Percentiles rank a stretch among this genome's conserved stretches.
Conservation (phyloP, 2,797 vertebrate species). For the Balearica regulorum region DNA sequence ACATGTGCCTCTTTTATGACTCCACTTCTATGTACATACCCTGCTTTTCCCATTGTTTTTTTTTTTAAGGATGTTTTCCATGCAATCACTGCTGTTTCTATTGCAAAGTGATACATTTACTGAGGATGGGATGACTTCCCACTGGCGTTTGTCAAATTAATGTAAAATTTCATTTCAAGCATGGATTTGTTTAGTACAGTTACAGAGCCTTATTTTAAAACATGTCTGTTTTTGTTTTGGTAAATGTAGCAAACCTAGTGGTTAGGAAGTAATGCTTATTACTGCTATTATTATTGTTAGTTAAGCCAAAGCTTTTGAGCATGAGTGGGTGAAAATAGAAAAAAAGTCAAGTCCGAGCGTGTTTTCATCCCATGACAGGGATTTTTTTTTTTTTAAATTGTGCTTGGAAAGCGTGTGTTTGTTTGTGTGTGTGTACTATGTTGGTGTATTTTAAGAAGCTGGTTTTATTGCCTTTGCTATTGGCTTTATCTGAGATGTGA, state of each 20-base stretch:
- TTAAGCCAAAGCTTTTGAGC: background rate
- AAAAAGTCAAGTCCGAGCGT: background rate
- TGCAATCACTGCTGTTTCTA: background rate
- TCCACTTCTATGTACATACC: background rate
- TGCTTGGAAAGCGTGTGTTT: background rate
- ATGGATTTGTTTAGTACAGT: background rate
- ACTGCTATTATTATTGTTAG: background rate
- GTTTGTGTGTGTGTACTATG: background rate
- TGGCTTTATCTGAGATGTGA: background rate
- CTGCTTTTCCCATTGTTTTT: background rate
- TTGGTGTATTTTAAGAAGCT: background rate
- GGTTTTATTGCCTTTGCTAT: background rate
- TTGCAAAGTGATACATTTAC: background rate
- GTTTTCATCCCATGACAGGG: background rate
- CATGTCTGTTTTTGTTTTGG: slow-evolving; percentile 8
- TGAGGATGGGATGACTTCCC: background rate
- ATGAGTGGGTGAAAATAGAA: background rate
- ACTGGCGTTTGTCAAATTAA: background rate
- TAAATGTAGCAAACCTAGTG: background rate
- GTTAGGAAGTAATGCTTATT: slow-evolving; percentile 3
- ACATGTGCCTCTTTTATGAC: background rate
- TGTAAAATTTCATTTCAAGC: background rate
- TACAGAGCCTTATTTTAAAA: background rate
- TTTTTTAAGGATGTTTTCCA: background rate
- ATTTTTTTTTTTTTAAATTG: background rate